These are phyloP conservation scores for Pipistrellus kuhlii DNA, from an alignment of 2,797 vertebrate genomes.

Conservation along the genomic window DNA sequence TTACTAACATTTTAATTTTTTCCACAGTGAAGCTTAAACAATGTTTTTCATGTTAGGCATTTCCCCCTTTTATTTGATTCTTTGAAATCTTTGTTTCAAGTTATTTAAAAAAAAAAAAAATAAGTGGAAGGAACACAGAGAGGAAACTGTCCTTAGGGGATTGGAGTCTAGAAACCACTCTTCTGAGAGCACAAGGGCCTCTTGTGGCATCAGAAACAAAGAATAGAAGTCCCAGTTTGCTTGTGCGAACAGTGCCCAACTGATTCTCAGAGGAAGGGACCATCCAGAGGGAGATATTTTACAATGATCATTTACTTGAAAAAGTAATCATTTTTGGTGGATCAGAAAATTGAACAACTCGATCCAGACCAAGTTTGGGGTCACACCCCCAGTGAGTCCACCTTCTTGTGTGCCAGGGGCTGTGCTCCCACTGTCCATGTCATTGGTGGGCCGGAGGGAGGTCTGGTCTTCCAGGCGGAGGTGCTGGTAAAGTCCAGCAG, in stretches of 20 bases:
- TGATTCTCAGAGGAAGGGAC: constrained; percentile 81
- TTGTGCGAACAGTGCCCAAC: constrained; percentile 82
- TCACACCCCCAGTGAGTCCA: not conserved
- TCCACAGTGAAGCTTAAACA: constrained; percentile 25
- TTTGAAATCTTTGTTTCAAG: constrained; percentile 75
- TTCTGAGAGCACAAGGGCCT: constrained; percentile 82
- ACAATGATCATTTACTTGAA: constrained; percentile 75
- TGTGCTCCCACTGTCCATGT: not conserved
- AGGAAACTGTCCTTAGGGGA: constrained; percentile 84
- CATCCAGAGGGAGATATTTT: constrained; percentile 68
- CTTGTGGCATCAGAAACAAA: constrained; percentile 86
- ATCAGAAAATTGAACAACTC: constrained; percentile 4
- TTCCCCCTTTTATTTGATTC: constrained; percentile 31
- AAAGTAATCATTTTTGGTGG: constrained; percentile 75
- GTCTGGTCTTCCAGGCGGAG: not conserved
- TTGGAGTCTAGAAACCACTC: constrained; percentile 86
- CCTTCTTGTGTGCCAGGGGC: not conserved
- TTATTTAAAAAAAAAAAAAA: constrained; percentile 71
- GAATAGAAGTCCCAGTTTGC: constrained; percentile 85
- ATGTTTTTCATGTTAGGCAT: constrained; percentile 1
- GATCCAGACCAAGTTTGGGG: not conserved
- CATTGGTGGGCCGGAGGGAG: not conserved
- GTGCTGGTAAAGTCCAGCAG: not conserved
- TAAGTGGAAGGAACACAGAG: constrained; percentile 76
- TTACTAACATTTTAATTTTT: not conserved